These are phyloP conservation scores for Anas platyrhynchos DNA, from an alignment of 2,113 vertebrate species.

Conservation along the genomic window DNA sequence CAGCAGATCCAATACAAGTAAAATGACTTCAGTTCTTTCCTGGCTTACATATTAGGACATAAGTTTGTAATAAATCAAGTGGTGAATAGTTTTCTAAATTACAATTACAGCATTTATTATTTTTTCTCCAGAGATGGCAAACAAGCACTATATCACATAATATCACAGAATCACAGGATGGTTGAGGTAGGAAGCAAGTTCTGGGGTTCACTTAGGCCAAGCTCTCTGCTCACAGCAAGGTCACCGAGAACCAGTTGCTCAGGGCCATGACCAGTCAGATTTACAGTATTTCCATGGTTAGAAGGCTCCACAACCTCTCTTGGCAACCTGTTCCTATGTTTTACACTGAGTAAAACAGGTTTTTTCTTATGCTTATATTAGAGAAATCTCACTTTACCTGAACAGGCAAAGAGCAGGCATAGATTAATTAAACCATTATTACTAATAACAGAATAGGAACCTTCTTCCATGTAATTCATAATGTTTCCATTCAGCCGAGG, in stretches of 20 bases:
- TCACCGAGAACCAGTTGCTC: rapidly evolving
- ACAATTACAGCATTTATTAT: neutral
- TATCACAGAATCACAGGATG: neutral
- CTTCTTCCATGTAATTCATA: neutral
- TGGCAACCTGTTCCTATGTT: neutral
- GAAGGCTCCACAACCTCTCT: neutral
- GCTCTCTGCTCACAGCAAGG: neutral
- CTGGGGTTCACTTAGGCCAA: neutral
- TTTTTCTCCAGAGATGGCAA: neutral
- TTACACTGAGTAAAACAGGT: neutral
- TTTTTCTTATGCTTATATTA: neutral
- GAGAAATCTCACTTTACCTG: neutral
- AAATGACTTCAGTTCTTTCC: neutral
- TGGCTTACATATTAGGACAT: neutral
- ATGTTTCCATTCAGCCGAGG: neutral
- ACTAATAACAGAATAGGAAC: neutral
- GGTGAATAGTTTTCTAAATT: neutral
- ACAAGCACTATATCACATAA: neutral
- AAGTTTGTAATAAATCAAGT: neutral
- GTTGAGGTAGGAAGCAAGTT: neutral
- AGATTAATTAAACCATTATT: neutral
- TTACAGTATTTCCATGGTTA: neutral
- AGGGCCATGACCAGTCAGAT: neutral
- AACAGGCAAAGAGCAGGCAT: neutral
- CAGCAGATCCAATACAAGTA: neutral